These are phyloP conservation scores for Cybosia mesomella DNA, from an alignment of 2,888 invertebrate species.

Conservation along the genomic window DNA sequence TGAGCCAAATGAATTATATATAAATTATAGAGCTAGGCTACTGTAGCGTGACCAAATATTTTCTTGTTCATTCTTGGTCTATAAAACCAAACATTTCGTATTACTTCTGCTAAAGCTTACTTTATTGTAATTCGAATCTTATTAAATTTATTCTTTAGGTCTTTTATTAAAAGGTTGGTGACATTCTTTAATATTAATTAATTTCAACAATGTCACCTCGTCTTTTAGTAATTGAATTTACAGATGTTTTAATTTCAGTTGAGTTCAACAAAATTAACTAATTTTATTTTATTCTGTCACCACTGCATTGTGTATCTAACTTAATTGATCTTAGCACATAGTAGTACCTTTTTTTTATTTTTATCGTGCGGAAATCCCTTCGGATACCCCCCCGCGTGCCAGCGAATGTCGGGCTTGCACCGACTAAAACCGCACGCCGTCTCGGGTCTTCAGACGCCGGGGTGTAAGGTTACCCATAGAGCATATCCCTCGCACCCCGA, in stretches of 20 bases:
- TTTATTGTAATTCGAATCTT: neutral
- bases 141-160: neutral
- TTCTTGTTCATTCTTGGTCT: neutral
- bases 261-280: neutral
- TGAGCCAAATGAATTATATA: too few species aligned
- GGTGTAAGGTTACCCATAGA: too few species aligned
- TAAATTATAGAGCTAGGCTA: neutral
- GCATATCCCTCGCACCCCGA: too few species aligned
- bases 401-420: too few species aligned
- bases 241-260: slow-evolving; percentile 6
- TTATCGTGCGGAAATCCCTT: too few species aligned
- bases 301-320: neutral
- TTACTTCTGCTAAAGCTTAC: neutral
- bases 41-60: neutral
- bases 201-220: slow-evolving; percentile 7
- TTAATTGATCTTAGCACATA: neutral
- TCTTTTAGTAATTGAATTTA: neutral
- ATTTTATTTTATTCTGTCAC: neutral
- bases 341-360: too few species aligned
- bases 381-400: too few species aligned
- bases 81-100: neutral
- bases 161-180: neutral
- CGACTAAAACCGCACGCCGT: too few species aligned
- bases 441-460: too few species aligned
- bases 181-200: neutral